phyloP scores from a whole-genome alignment of 2,888 invertebrate species.

The Hybos culiciformis region DNA sequence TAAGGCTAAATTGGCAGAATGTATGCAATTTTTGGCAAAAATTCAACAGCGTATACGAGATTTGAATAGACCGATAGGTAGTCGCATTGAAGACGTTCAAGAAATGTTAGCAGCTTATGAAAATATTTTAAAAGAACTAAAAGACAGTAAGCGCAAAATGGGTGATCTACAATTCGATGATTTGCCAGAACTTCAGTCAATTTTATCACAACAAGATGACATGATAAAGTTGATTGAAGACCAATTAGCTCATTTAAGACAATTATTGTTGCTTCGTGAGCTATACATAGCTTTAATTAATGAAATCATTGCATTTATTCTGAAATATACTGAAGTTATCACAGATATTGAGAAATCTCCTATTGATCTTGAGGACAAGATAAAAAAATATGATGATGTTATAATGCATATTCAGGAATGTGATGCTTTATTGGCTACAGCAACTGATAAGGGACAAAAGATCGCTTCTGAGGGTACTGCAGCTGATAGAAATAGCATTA shows the following conservation, averaged over 20 bases:
- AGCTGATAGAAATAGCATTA: slow-evolving; percentile 74
- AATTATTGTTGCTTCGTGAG: slow-evolving; percentile 66
- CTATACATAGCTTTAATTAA: slow-evolving; percentile 77
- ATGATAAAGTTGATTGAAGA: slow-evolving; percentile 73
- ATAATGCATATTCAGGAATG: slow-evolving; percentile 80
- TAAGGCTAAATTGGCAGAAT: slow-evolving; percentile 64
- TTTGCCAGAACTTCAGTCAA: slow-evolving; percentile 62
- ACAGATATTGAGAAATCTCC: slow-evolving; percentile 74
- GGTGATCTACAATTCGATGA: slow-evolving; percentile 64
- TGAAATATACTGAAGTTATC: slow-evolving; percentile 73
- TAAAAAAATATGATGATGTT: slow-evolving; percentile 73
- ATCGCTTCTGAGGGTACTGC: slow-evolving; percentile 83
- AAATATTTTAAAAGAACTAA: slow-evolving; percentile 60
- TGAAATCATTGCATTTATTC: slow-evolving; percentile 76
- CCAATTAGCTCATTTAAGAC: slow-evolving; percentile 66
- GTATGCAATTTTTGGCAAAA: slow-evolving; percentile 61
- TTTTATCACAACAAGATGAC: slow-evolving; percentile 72
- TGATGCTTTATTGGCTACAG: slow-evolving; percentile 73
- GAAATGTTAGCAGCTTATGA: slow-evolving; percentile 66
- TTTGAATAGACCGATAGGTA: slow-evolving; percentile 74
- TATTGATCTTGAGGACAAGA: slow-evolving; percentile 70
- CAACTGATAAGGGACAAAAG: slow-evolving; percentile 84
- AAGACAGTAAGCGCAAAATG: slow-evolving; percentile 62
- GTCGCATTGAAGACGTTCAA: slow-evolving; percentile 77
- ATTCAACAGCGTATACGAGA: slow-evolving; percentile 74